Conservation (phyloP, 2,113 vertebrate genomes). For the Okapia johnstoni region DNA sequence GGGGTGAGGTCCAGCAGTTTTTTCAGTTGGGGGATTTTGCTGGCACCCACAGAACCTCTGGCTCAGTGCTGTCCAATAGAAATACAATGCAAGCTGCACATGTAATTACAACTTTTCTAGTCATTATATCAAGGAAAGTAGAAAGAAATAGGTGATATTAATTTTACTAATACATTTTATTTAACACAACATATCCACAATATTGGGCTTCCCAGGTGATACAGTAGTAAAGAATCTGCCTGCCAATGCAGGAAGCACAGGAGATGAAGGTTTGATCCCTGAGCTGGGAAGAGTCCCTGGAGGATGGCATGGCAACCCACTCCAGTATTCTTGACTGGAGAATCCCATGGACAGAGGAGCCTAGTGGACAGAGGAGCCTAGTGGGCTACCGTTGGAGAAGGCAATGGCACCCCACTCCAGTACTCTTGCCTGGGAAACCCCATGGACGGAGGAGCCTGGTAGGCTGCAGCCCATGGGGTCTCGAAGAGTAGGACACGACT, state of each 20-base stretch:
- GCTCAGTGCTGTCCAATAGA: background rate
- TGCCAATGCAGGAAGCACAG: background rate
- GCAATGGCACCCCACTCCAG: too few relatives aligned
- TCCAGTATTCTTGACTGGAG: background rate
- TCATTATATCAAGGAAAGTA: background rate
- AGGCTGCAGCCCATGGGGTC: too few relatives aligned
- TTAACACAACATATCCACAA: background rate
- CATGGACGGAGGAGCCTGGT: too few relatives aligned
- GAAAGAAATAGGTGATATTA: background rate
- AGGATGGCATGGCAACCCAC: background rate
- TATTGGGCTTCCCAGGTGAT: background rate
- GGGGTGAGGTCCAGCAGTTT: background rate
- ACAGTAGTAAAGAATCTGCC: background rate
- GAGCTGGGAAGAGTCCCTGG: background rate
- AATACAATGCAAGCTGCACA: fast-evolving
- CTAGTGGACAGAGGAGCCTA: background rate
- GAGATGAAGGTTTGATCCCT: background rate
- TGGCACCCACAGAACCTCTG: background rate
- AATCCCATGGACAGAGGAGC: background rate
- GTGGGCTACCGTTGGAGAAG: too few relatives aligned
- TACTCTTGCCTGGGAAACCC: too few relatives aligned
- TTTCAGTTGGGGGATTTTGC: background rate
- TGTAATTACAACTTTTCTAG: background rate
- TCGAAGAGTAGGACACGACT: too few relatives aligned
- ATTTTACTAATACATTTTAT: background rate